These are phyloP conservation scores for Tupiocoris notatus DNA, from an alignment of 2,888 invertebrate genomes.

Conservation along the genomic window DNA sequence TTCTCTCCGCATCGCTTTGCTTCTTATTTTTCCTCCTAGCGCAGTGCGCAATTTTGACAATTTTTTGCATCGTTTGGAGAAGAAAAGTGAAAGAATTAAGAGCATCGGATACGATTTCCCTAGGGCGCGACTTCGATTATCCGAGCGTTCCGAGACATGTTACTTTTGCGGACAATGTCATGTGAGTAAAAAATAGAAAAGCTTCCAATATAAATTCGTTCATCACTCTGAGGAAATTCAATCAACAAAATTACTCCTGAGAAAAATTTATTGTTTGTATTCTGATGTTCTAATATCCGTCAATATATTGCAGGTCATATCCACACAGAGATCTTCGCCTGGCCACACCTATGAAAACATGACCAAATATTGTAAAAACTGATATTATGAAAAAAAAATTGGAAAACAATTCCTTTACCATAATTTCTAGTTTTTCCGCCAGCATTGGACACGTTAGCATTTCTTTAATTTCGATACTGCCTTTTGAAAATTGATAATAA, in stretches of 20 bases:
- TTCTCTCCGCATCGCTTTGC: slow-evolving; percentile 49
- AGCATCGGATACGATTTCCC: slow-evolving; percentile 45
- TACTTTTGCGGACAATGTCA: slow-evolving; percentile 42
- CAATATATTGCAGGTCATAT: slow-evolving; percentile 5
- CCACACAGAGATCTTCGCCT: slow-evolving; percentile 3
- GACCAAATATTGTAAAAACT: too few species aligned
- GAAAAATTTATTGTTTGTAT: too few species aligned
- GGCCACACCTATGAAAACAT: slow-evolving; percentile 14
- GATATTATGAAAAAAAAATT: too few species aligned
- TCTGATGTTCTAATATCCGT: too few species aligned
- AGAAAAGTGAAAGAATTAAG: slow-evolving; percentile 45
- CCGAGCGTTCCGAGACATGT: slow-evolving; percentile 41
- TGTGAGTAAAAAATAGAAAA: slow-evolving; percentile 43
- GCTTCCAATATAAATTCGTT: too few species aligned
- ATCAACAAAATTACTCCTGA: too few species aligned
- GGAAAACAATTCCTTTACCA: too few species aligned
- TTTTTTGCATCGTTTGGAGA: slow-evolving; percentile 49
- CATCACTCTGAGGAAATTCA: too few species aligned
- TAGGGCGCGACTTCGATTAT: slow-evolving; percentile 44
- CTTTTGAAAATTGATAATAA: too few species aligned
- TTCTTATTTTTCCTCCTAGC: slow-evolving; percentile 50
- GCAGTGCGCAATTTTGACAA: slow-evolving; percentile 50
- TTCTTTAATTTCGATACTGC: too few species aligned
- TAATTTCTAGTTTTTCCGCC: too few species aligned
- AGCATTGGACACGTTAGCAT: too few species aligned